Evolutionary conservation across 2,113 vertebrate genomes (phyloP), one percentile per base, ranked within the genome.

Genomic region (Hipposideros armiger): DNA sequence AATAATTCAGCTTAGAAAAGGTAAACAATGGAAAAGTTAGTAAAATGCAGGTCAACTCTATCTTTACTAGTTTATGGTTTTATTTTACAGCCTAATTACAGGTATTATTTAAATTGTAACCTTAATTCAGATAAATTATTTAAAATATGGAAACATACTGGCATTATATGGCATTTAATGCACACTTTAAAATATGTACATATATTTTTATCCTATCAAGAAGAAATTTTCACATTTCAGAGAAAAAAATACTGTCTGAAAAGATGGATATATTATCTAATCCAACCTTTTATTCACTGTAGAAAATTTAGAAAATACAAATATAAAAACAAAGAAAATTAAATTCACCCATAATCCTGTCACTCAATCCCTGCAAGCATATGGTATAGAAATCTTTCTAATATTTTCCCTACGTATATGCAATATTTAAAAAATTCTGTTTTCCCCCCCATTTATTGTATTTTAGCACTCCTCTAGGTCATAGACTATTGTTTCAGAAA

Each of bases 291-390:
- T 88, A 64, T 15, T 52, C 30, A 69, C 4, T 82, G 3, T 32
- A 69, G 42, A 91, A 87, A 82, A 91, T 76, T 81, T 90, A 80
- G 20, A 47, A 85, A 93, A 90, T 28, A 76, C 13, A 86, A 96
- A 73, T 60, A 94, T 6, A 24, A 82, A 94, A 96, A 69, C 52
- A 42, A 81, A 86, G 17, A 52, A 81, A 76, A 83, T n/a, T 83
- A 67, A 87, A 88, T 30, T 87, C 52, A 88, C 69, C 62, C 32
- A 87, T 77, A 54, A 70, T 45, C 17, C 32, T 52, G 17, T 89
- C 22, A 84, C 32, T 94, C 40, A 56, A 91, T 74, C 40, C 22
- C 62, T 77, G 17, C 62, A 4, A 88, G 30, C 2, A 70, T 11
- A 17, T 1, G 22, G 42, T 87, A 91, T 32, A 40, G 28, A 93